Evolutionary conservation across 2,797 vertebrate genomes (phyloP).

Genomic region (Bradypus variegatus): DNA sequence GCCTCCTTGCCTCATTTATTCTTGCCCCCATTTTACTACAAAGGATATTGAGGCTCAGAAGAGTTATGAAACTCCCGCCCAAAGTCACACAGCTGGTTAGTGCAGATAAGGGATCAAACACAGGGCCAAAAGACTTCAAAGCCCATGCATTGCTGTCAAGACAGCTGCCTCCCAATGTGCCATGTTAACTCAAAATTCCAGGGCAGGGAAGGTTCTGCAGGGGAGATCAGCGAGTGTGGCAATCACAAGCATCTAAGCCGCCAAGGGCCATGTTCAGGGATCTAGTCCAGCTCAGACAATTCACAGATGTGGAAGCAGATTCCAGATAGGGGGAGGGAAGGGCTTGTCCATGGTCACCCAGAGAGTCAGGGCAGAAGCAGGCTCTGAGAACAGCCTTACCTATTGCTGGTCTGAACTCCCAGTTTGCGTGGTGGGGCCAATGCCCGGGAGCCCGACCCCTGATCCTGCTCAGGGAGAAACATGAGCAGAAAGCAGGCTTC

Average conservation of each 20-base stretch:
- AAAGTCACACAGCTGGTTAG: background rate
- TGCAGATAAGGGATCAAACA: background rate
- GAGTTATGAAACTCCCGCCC: background rate
- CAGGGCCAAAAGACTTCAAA: background rate
- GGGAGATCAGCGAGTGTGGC: background rate
- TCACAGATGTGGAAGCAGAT: background rate
- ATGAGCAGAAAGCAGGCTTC: background rate
- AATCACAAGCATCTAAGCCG: background rate
- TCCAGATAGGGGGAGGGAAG: rapidly evolving
- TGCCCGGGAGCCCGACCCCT: background rate
- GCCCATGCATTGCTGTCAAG: background rate
- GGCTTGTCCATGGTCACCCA: background rate
- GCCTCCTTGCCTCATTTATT: background rate
- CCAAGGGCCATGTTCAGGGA: background rate
- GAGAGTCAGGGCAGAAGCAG: background rate
- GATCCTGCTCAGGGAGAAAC: background rate
- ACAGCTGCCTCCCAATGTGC: background rate
- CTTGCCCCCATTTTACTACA: background rate
- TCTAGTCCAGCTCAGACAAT: background rate
- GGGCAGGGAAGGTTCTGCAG: background rate
- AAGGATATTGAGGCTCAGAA: background rate
- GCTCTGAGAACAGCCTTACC: background rate
- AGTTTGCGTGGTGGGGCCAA: background rate
- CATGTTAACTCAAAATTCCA: background rate
- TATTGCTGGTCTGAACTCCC: background rate